phyloP scores from a whole-genome alignment of 1,140 invertebrate species.

The Berghia stephanieae region DNA sequence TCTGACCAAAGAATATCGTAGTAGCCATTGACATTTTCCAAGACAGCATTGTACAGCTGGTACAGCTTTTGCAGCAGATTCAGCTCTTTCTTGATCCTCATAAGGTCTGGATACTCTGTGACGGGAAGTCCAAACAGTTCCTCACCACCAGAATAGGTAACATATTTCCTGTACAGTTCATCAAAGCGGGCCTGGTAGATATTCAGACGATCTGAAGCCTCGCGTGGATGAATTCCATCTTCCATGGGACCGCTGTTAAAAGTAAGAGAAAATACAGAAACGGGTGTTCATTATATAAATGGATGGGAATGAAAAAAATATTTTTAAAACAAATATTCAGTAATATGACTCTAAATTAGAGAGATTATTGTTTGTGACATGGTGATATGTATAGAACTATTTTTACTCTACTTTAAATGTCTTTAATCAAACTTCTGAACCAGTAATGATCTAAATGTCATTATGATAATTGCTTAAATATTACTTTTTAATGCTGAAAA shows the following conservation, averaged over 20 bases:
- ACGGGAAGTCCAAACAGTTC: constrained; percentile 91
- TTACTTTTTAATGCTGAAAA: too few relatives aligned
- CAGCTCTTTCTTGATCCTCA: constrained; percentile 90
- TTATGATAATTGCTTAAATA: too few relatives aligned
- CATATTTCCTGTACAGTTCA: constrained; percentile 92
- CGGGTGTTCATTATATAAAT: too few relatives aligned
- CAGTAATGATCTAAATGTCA: too few relatives aligned
- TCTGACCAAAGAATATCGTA: constrained; percentile 95
- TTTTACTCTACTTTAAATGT: too few relatives aligned
- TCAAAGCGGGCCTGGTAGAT: constrained; percentile 94
- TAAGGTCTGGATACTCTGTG: constrained; percentile 92
- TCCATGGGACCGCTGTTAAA: constrained; percentile 85
- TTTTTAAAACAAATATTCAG: too few relatives aligned
- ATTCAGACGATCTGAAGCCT: constrained; percentile 91
- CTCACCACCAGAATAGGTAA: constrained; percentile 93
- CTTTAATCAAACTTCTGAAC: too few relatives aligned
- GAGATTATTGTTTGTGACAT: too few relatives aligned
- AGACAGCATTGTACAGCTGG: constrained; percentile 95
- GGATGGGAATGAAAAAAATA: too few relatives aligned
- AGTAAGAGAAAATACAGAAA: not conserved
- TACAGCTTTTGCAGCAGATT: constrained; percentile 96
- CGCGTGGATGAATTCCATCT: constrained; percentile 85
- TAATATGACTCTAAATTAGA: too few relatives aligned
- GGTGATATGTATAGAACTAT: too few relatives aligned
- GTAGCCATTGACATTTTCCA: constrained; percentile 94